Percentiles rank a stretch among this genome's conserved stretches.
phyloP scores from a whole-genome alignment of 2,797 vertebrate species.

The Sebastes itinus region DNA sequence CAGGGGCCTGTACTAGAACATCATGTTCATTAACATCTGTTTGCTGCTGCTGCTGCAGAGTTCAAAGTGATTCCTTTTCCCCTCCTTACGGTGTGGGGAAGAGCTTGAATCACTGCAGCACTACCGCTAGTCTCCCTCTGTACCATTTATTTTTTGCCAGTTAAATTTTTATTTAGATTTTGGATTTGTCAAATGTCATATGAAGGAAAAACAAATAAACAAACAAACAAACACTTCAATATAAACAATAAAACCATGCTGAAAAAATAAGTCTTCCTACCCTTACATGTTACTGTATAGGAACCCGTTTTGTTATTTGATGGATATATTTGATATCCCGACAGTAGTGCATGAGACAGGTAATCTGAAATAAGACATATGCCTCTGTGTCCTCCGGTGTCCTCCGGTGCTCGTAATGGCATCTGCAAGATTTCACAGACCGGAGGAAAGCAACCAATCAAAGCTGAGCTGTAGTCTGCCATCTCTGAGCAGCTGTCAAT shows the following conservation, averaged over 20 bases:
- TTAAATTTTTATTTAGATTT: neutral
- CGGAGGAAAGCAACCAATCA: too few species aligned
- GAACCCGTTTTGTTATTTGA: neutral
- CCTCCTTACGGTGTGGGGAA: slow-evolving; percentile 61
- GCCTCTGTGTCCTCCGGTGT: too few species aligned
- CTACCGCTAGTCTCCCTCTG: slow-evolving; percentile 40
- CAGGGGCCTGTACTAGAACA: slow-evolving; percentile 69
- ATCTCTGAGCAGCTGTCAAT: too few species aligned
- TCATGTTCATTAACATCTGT: slow-evolving; percentile 80
- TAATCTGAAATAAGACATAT: too few species aligned
- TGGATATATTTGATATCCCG: neutral
- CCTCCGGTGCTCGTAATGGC: too few species aligned
- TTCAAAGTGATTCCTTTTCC: slow-evolving; percentile 68
- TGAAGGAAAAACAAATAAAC: neutral
- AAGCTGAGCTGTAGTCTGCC: too few species aligned
- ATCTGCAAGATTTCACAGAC: too few species aligned
- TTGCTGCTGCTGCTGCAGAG: slow-evolving; percentile 66
- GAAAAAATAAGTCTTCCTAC: neutral
- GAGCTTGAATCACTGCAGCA: slow-evolving; percentile 62
- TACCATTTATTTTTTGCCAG: neutral
- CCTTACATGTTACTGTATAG: neutral
- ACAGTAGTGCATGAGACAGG: too few species aligned
- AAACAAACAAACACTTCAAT: neutral
- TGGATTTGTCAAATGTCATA: neutral
- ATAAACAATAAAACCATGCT: neutral